Base-by-base conservation (phyloP, 23 tunicate species). In the Halocynthia roretzi region DNA sequence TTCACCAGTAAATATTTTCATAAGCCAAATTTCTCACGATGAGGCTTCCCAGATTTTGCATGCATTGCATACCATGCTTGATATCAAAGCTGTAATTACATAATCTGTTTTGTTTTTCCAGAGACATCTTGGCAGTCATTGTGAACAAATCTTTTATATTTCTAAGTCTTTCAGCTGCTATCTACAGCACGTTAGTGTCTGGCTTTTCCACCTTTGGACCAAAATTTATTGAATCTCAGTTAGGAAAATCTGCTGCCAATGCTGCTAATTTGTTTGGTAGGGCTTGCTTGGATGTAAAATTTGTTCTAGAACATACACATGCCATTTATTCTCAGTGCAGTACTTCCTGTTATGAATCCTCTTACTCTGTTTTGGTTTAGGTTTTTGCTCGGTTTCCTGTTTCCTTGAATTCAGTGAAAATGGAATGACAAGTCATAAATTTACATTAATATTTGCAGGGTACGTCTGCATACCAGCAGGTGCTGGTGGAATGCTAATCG, bases 181-280 rank as follows among this genome's bases (percentile, higher is more conserved):
- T 80, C 10, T 65, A 81, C 50, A 88, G 90, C 8, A 85, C 84
- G 23, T 22, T 91, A 10, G 90, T 91, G 54, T 82, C 87, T 9
- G 97, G 97, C 8, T 91, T 91, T 57, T 65, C 85, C 8, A 85
- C 97, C 1, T 91, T 91, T 55, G 97, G 97, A 53, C 91, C 97
- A 51, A 91, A 91, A 61, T 91, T 78, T 77, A 56, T 85, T 71
- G 97, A 91, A 77, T 81, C 91, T 7, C 90, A 85, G 77, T 81
- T 91, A 19, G 77, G 81, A 62, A 91, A 77, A 67, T 85, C 97
- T 9, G 77, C 97, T 10, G 71, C 97, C n/a, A 87, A 85, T 64
- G 97, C 97, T 4, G 97, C 97, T 6, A 91, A 91, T 71, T 23
- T 85, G n/a, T 91, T 91, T 58, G 97, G 97, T 91, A 44, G 77